Evolutionary conservation across 2,797 vertebrate genomes (phyloP).

Genomic region (Novumbra hubbsi): DNA sequence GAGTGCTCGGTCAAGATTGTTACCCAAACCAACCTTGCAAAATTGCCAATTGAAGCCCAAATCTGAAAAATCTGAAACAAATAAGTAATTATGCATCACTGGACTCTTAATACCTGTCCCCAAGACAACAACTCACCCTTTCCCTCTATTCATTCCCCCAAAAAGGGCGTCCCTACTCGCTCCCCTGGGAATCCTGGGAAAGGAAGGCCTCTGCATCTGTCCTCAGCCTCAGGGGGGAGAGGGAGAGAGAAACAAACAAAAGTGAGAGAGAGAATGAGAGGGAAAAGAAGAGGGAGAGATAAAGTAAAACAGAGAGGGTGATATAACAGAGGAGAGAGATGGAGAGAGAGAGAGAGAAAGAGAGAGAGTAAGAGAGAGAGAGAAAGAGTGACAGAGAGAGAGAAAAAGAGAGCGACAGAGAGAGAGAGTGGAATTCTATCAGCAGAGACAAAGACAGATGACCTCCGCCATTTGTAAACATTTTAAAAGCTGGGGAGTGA

Average conservation of each 20-base stretch:
- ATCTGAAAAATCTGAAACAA: constrained; percentile 63
- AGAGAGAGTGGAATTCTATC: constrained; percentile 15
- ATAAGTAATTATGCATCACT: constrained; percentile 68
- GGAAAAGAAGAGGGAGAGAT: constrained; percentile 17
- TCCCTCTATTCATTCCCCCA: constrained; percentile 16
- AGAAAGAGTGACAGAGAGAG: constrained; percentile 7
- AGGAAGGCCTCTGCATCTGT: constrained; percentile 75
- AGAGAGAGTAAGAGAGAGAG: constrained; percentile 13
- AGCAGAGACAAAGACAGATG: neutral
- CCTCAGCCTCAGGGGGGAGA: constrained; percentile 61
- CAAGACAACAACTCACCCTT: constrained; percentile 52
- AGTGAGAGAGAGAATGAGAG: constrained; percentile 3
- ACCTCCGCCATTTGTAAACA: neutral
- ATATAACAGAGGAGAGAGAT: neutral
- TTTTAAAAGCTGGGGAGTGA: neutral
- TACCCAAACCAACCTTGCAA: neutral
- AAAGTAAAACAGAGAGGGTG: constrained; percentile 5
- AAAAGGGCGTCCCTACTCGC: constrained; percentile 61
- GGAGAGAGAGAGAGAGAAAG: constrained; percentile 1
- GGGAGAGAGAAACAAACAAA: constrained; percentile 23
- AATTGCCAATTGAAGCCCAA: constrained; percentile 56
- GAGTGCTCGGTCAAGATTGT: neutral
- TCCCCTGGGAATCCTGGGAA: constrained; percentile 78
- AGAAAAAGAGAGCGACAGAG: neutral
- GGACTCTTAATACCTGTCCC: constrained; percentile 64